Evolutionary conservation across 2,888 invertebrate species (phyloP).

Genomic region (Sarcophaga carnaria): DNA sequence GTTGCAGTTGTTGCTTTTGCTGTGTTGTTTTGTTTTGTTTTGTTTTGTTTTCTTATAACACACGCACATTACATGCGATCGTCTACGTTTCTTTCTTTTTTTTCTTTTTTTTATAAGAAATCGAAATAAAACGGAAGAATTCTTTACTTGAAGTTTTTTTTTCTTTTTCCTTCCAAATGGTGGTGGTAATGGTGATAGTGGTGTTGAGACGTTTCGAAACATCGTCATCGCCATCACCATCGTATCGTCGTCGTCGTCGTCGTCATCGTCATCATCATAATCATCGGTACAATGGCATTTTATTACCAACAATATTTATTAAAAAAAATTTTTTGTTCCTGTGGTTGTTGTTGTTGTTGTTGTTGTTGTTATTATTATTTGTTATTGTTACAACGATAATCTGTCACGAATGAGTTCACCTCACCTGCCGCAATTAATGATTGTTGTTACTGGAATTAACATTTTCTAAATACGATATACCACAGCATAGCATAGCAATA

Average conservation of each 20-base stretch:
- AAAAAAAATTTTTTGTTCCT: not conserved
- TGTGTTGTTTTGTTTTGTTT: not conserved
- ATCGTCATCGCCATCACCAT: conserved; percentile 35
- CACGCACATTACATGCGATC: conserved; percentile 69
- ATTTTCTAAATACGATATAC: not conserved
- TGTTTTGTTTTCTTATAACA: not conserved
- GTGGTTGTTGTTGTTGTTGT: conserved; percentile 28
- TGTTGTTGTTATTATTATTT: conserved; percentile 30
- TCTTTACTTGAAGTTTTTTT: conserved; percentile 32
- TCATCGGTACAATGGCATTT: conserved; percentile 66
- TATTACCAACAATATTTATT: conserved; percentile 38
- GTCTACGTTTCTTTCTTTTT: conserved; percentile 5
- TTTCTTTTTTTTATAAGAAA: conserved; percentile 25
- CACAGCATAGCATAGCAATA: not conserved
- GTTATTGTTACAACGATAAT: conserved; percentile 47
- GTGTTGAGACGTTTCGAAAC: conserved; percentile 41
- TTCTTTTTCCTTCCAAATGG: not conserved
- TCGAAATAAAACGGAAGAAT: conserved; percentile 64
- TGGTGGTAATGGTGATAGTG: not conserved
- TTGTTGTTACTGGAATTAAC: conserved; percentile 43
- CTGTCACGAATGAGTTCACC: conserved; percentile 70
- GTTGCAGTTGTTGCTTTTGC: not conserved
- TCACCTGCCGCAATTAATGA: conserved; percentile 70
- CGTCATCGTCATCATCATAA: conserved; percentile 28
- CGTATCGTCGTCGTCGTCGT: not conserved